Evolutionary conservation across 1,140 invertebrate genomes (phyloP), one percentile per base, ranked within the genome.

Genomic region (Drosophila insularis): DNA sequence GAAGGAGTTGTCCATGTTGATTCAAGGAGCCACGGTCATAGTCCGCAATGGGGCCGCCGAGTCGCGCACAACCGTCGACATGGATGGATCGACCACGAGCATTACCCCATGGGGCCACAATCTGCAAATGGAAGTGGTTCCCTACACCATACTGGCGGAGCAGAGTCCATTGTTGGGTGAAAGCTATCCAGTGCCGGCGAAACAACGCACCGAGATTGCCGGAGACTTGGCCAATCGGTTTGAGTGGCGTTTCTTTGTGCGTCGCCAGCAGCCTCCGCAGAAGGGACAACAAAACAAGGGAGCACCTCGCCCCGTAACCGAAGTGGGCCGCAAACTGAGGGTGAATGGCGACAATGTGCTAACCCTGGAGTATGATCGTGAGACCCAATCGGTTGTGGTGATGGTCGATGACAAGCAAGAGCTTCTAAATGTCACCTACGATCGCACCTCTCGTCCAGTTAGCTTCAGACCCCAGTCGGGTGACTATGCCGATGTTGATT

Each of bases 331-430:
- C 35, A 97, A 97, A 90, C 92, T 98, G 19, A 92, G 97, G 55
- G 96, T 98, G 0, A 98, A 98, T 84, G 98, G 98, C 0, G 97
- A 98, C 89, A 97, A 98, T 90, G 93, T 98, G 0, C 92, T 99
- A 10, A 97, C 97, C 0, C 93, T 99, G 3, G 98, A 99, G 90
- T 99, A 98, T 90, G 97, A 99, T 89, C 94, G 97, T 79, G 96
- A 96, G 55, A 96, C 96, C 0, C 96, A 97, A 56, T 97, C 97
- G 0, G 97, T 99, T 11, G 96, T 97, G 0, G 95, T 97, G 0
- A 96, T 98, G 74, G 96, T 97, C 92, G 97, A 98, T 81, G 97
- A 97, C 72, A 95, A 96, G 68, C 95, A 96, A 1, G 96, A 98
- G 92, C 93, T 99, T 2, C 93, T 99, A 1, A 98, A 98, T 78